Evolutionary conservation across 2,113 vertebrate genomes (phyloP).

Genomic region (Tachysurus vachellii): DNA sequence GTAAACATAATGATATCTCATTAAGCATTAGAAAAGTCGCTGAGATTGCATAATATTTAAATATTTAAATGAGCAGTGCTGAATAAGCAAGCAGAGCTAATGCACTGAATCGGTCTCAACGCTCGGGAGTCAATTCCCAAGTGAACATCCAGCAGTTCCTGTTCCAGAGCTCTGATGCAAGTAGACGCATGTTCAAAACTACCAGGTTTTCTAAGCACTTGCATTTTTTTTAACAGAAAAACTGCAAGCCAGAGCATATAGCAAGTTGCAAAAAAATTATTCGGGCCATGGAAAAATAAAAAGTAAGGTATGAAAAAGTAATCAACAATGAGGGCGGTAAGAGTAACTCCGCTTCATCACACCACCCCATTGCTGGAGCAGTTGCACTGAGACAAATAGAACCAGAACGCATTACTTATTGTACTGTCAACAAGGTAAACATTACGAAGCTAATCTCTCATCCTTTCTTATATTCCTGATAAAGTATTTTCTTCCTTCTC

Average conservation of each 20-base stretch:
- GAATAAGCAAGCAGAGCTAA: not conserved
- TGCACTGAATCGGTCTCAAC: not conserved
- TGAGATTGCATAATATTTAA: not conserved
- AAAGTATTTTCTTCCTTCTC: not conserved
- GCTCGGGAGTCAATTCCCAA: not conserved
- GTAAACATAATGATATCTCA: conserved; percentile 11
- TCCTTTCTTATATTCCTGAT: not conserved
- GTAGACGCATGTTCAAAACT: not conserved
- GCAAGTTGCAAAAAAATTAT: not conserved
- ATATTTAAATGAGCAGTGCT: not conserved
- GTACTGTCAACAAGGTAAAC: not conserved
- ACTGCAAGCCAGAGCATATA: not conserved
- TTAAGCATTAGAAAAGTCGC: not conserved
- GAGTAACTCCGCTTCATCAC: not conserved
- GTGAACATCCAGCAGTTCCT: not conserved
- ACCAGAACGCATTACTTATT: not conserved
- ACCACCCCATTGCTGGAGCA: not conserved
- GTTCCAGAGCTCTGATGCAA: not conserved
- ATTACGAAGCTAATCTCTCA: not conserved
- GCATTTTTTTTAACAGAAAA: not conserved
- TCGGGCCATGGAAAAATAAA: not conserved
- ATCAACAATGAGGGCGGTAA: not conserved
- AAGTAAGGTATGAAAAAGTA: not conserved
- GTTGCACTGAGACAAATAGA: not conserved
- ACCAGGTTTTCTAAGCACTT: not conserved